Conservation (phyloP, 2,113 vertebrate genomes). For the Rhagologus leucostigma region DNA sequence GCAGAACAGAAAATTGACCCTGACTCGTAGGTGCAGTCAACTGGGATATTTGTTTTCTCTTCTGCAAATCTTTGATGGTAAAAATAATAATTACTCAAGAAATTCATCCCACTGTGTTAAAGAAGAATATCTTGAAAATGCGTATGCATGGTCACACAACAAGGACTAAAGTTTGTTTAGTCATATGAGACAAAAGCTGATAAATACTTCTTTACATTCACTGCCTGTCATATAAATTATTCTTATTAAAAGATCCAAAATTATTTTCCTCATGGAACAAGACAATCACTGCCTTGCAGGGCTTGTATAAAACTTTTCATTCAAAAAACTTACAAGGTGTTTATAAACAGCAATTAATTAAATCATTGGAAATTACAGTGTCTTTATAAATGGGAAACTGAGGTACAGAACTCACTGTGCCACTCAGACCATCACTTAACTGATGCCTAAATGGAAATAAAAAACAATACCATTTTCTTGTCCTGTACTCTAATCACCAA, state of each 20-base stretch:
- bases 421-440: background rate
- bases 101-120: background rate
- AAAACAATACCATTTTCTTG: background rate
- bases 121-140: background rate
- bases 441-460: background rate
- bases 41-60: background rate
- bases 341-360: background rate
- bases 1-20: background rate
- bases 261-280: background rate
- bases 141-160: background rate
- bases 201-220: constrained; percentile 31
- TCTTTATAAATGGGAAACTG: background rate
- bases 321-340: background rate
- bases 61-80: background rate
- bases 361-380: background rate
- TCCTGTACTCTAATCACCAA: background rate
- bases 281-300: background rate
- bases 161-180: constrained; percentile 6
- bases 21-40: background rate
- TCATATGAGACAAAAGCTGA: constrained; percentile 1
- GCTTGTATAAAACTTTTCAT: background rate
- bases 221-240: background rate
- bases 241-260: background rate
- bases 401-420: background rate
- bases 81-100: background rate